Base-by-base conservation (phyloP, 2,113 vertebrate species). In the Microtus richardsoni region DNA sequence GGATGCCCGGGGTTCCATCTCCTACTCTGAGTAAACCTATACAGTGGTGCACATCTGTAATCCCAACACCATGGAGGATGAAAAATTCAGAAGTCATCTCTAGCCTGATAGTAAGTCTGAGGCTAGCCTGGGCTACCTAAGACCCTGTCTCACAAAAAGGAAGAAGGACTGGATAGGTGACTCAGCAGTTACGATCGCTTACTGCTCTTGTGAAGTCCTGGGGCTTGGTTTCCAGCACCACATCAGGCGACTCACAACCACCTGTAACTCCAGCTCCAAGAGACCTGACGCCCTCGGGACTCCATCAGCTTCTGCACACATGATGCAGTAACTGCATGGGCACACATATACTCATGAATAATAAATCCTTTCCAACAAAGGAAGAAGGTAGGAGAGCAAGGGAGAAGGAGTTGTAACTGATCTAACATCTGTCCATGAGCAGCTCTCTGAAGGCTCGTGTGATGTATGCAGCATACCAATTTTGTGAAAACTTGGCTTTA, bases 401-500 rank as follows among this genome's bases (percentile, higher is more conserved):
- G 24, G 4, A 94, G 41, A 85, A 13, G 13, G 68, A 79, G 17
- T 87, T 86, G 36, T 89, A 70, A 64, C 12, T 74, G 11, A 64
- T 84, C 54, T 70, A 58, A 74, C 17, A 62, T n/a, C 47, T 28
- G 75, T 44, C 7, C 52, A 79, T n/a, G 47, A 41, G 68, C 22
- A 30, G 24, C 36, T 79, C 30, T 93, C 26, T 83, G 68, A 91
- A 66, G n/a, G 83, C 71, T 21, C 30, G 13, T 73, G 6, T 58
- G 91, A 85, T 89, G 10, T 78, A 28, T 62, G 36, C 21, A 93
- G 64, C 41, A 77, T 21, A 75, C 44, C 58, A 77, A n/a, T 75
- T 85, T 60, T 79, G 28, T 94, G 73, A 94, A 86, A 66, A 58
- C 28, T 58, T 91, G 54, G 41, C 4, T 70, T 89, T 90, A 78